Percentiles rank a stretch among this genome's conserved stretches.
phyloP scores from a whole-genome alignment of 2,113 vertebrate species.

The Sardina pilchardus region DNA sequence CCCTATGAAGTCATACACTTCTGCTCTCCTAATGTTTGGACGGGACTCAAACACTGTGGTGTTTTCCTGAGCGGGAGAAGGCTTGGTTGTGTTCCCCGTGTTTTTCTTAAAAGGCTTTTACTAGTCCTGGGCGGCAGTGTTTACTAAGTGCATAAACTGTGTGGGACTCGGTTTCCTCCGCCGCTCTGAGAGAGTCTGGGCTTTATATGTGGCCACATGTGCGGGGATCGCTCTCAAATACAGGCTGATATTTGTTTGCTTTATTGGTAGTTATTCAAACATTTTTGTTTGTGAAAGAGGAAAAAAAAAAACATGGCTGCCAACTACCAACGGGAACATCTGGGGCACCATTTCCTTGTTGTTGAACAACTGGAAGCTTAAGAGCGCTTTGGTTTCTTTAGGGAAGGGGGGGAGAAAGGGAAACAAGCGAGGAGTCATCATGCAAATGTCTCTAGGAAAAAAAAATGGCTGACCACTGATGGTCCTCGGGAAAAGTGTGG shows the following conservation, averaged over 20 bases:
- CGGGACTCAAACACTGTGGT: background rate
- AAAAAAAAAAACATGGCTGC: slow-evolving; percentile 42
- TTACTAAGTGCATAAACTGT: slow-evolving; percentile 69
- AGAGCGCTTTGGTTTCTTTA: slow-evolving; percentile 42
- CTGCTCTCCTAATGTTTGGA: background rate
- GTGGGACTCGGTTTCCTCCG: slow-evolving; percentile 61
- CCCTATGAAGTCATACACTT: background rate
- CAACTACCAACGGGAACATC: slow-evolving; percentile 64
- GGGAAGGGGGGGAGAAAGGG: background rate
- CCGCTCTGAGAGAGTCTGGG: slow-evolving; percentile 49
- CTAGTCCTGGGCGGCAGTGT: slow-evolving; percentile 65
- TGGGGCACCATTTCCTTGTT: slow-evolving; percentile 51
- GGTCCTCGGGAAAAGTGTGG: slow-evolving; percentile 48
- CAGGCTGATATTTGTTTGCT: slow-evolving; percentile 65
- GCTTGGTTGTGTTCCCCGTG: slow-evolving; percentile 51
- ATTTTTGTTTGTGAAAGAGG: slow-evolving; percentile 61
- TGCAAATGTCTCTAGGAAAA: background rate
- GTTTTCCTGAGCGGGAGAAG: background rate
- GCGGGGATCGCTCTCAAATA: slow-evolving; percentile 28
- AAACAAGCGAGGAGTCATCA: slow-evolving; percentile 49
- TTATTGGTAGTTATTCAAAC: slow-evolving; percentile 64
- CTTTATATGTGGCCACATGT: slow-evolving; percentile 35
- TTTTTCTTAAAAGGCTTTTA: slow-evolving; percentile 54
- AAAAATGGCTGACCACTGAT: slow-evolving; percentile 55
- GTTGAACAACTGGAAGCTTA: slow-evolving; percentile 35